Base-by-base conservation (phyloP, 1,140 invertebrate genomes). In the Papilio polytes region DNA sequence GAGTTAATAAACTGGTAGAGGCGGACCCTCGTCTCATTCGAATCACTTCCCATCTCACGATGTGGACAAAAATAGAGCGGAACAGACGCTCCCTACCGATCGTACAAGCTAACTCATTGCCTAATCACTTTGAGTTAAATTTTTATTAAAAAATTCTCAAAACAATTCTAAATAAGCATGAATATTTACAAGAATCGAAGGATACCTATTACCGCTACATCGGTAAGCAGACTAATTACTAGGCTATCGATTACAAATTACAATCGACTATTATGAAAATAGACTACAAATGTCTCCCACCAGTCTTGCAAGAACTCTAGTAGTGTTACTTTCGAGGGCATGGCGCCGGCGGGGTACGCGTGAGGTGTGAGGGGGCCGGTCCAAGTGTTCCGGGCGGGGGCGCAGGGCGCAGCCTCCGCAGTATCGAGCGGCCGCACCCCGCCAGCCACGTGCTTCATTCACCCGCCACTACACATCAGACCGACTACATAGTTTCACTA, bases 401-500 rank as follows among this genome's bases (percentile, higher is more conserved):
- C 87, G 86, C 86, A 91, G 87, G 83, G 92, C 92, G 92, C 93
- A 94, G 92, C 93, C 92, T 94, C 93, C 93, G 90, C 87, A 66
- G 82, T 94, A 94, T 94, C 89, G 93, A 93, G 82, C 93, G 93
- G 84, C 90, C 93, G 89, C 91, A 89, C 88, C 90, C 89, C 82
- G 41, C 90, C 92, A 93, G 41, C 90, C 92, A 94, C 92, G 92
- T 94, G 93, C 84, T 93, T 70, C 92, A 94, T 94, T 94, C 91
- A 94, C 86, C 87, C 85, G 83, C n/a, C 22, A 77, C 31, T 36
- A 91, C 88, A 93, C 91, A 91, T 91, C 89, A 86, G 44, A 73
- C 18, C 12, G 73, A 46, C n/a, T 26, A 12, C 51, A 74, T 26
- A 74, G 41, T 74, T 74, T 74, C 20, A 18, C 73, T 44, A 48